Evolutionary conservation across 2,797 vertebrate species (phyloP), one percentile per base, ranked within the genome.

Genomic region (Oryzias dopingdopingensis): DNA sequence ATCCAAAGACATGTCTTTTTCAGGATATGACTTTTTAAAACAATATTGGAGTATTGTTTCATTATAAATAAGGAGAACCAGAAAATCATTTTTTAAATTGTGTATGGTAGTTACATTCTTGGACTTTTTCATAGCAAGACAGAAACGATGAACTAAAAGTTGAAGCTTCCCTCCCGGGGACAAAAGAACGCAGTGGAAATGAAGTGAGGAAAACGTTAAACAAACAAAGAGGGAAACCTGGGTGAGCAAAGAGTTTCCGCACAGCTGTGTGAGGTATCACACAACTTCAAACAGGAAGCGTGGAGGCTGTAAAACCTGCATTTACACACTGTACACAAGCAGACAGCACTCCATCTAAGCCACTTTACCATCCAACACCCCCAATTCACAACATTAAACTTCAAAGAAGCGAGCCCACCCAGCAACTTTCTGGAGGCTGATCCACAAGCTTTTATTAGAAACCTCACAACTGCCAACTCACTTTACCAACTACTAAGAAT

Each of bases 361-460:
- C 49, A 45, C 59, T 32, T 52, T 5, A 54, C 16, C 42, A 64
- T 7, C 59, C n/a, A 26, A 54, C 44, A 48, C 20, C 52, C 41
- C 14, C 49, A 29, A 16, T 47, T 57, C 51, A 66, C 65, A 57
- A 58, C 6, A 53, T 2, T 14, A 50, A 24, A 47, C 62, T 51
- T 74, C 62, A 70, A 60, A 79, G 49, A 46, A 2, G 40, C 5
- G 4, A 42, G 23, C 59, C 42, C 64, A 51, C 59, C 15, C 64
- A 45, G 56, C 13, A 23, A 10, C 43, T 52, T n/a, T 47, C 4
- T 15, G 54, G n/a, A 37, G 22, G 37, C 52, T 23, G 14, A 47
- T 20, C 49, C 17, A 42, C 20, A 56, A 50, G 49, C 51, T 18
- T 54, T 63, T 49, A 69, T 55, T 56, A 24, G 29, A 54, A 37